phyloP scores from a whole-genome alignment of 2,113 vertebrate genomes.

The Psilopsiagon aurifrons region DNA sequence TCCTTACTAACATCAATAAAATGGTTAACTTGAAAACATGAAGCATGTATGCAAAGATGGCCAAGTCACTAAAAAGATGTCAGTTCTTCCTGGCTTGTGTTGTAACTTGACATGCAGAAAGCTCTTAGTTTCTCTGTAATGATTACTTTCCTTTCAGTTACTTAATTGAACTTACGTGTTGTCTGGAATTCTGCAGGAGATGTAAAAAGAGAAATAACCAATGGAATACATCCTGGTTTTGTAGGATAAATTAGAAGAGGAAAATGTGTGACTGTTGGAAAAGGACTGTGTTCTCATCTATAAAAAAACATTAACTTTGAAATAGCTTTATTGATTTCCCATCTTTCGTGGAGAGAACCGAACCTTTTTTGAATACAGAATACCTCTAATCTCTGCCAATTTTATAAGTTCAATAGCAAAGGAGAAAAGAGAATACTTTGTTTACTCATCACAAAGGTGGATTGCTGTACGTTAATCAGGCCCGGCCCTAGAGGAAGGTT shows the following conservation, averaged over 20 bases:
- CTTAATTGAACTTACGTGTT: not conserved
- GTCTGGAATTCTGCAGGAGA: not conserved
- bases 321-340: not conserved
- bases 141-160: not conserved
- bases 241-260: not conserved
- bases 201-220: not conserved
- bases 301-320: not conserved
- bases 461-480: not conserved
- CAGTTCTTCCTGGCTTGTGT: not conserved
- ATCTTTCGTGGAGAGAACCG: not conserved
- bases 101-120: not conserved
- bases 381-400: not conserved
- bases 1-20: not conserved
- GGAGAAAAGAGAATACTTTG: not conserved
- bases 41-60: not conserved
- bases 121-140: not conserved
- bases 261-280: not conserved
- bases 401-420: not conserved
- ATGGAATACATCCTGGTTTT: not conserved
- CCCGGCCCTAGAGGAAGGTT: not conserved
- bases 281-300: not conserved
- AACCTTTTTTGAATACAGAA: not conserved
- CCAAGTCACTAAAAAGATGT: not conserved
- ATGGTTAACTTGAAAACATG: not conserved
- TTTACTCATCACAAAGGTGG: not conserved